These are phyloP conservation scores for Coreoperca whiteheadi DNA, from an alignment of 2,113 vertebrate species.

Conservation along the genomic window DNA sequence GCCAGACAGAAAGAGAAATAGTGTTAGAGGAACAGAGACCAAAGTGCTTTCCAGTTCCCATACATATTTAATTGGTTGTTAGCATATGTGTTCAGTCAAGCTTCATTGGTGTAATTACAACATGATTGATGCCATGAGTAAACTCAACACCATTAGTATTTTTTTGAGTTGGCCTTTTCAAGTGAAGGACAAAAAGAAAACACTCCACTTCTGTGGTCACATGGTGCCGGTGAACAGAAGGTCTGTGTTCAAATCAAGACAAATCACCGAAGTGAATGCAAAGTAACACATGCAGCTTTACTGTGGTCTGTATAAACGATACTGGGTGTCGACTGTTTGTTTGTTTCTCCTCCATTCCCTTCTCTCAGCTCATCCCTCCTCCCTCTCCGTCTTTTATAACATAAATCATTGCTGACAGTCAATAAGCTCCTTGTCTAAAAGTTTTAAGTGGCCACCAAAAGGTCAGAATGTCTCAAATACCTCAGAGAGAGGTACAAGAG, in stretches of 20 bases:
- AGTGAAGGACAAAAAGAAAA: slow-evolving; percentile 16
- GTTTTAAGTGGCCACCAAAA: slow-evolving; percentile 65
- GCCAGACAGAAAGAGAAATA: background rate
- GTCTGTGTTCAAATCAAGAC: slow-evolving; percentile 5
- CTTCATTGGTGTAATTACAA: slow-evolving; percentile 6
- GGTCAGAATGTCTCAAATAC: slow-evolving; percentile 60
- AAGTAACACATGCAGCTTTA: background rate
- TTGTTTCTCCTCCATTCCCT: slow-evolving; percentile 16
- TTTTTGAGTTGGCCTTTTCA: slow-evolving; percentile 1
- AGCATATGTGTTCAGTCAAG: background rate
- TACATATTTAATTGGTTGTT: background rate
- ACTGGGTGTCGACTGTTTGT: slow-evolving; percentile 15
- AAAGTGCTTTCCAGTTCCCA: background rate
- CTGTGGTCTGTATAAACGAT: background rate
- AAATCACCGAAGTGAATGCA: background rate
- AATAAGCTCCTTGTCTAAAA: slow-evolving; percentile 71
- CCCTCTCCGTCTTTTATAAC: slow-evolving; percentile 34
- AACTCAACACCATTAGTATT: background rate
- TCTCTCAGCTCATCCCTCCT: slow-evolving; percentile 19
- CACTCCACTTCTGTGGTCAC: background rate
- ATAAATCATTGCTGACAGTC: slow-evolving; percentile 72
- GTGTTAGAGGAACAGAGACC: background rate
- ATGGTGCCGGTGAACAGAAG: background rate
- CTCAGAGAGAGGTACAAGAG: slow-evolving; percentile 47
- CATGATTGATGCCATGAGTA: background rate